Percentiles rank a stretch among this genome's conserved stretches.
phyloP scores from a whole-genome alignment of 2,888 invertebrate species.

The Amphiduros pacificus region DNA sequence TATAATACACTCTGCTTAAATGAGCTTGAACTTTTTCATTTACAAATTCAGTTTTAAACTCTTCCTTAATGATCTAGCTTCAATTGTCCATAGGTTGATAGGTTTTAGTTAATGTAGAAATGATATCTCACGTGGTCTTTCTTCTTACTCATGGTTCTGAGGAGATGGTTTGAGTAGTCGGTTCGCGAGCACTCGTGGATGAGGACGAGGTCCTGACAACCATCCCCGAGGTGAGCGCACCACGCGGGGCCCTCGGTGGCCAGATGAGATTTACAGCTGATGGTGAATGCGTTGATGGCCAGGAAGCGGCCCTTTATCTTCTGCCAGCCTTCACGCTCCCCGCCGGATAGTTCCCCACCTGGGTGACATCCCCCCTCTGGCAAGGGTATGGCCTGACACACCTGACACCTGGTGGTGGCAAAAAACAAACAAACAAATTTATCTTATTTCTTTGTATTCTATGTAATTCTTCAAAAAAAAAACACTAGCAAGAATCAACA shows the following conservation, averaged over 20 bases:
- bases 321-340: constrained; percentile 51
- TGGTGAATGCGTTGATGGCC: constrained; percentile 77
- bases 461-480: no score
- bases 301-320: constrained; percentile 68
- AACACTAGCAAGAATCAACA: no score
- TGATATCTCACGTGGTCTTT: constrained; percentile 18
- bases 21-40: no score
- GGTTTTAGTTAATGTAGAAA: no score
- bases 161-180: constrained; percentile 72
- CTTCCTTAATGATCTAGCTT: no score
- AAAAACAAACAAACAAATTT: no score
- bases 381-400: constrained; percentile 10
- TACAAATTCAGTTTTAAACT: no score
- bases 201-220: constrained; percentile 75
- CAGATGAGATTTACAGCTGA: constrained; percentile 75
- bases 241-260: constrained; percentile 79
- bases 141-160: constrained; percentile 3
- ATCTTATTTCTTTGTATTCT: no score
- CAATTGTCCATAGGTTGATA: no score
- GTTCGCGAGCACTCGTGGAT: constrained; percentile 72
- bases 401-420: constrained; percentile 10
- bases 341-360: background rate
- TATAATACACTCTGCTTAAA: no score
- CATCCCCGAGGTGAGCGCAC: constrained; percentile 77
- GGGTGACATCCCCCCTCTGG: background rate